Percentiles rank a stretch among this genome's conserved stretches.
Conservation (phyloP, 2,797 vertebrate species). For the Lepus townsendii region DNA sequence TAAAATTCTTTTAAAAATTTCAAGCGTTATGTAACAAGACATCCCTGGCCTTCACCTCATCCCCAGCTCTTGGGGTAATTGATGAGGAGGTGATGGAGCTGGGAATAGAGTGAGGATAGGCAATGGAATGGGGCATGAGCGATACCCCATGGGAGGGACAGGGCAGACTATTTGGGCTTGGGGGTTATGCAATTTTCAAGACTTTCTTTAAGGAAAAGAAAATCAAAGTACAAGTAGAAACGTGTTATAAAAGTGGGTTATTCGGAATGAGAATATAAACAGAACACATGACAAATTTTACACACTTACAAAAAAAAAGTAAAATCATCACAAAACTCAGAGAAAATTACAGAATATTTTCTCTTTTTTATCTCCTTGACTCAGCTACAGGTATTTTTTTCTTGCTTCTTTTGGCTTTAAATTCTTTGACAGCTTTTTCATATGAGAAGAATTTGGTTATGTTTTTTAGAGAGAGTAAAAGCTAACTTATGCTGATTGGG, state of each 20-base stretch:
- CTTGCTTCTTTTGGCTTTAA: not conserved
- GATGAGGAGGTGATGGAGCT: not conserved
- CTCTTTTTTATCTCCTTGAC: not conserved
- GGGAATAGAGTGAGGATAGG: not conserved
- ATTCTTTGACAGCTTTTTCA: constrained; percentile 46
- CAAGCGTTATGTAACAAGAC: not conserved
- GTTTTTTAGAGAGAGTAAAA: constrained; percentile 24
- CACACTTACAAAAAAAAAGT: not conserved
- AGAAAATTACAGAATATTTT: constrained; percentile 1
- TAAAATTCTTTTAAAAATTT: not conserved
- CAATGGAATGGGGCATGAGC: accelerated
- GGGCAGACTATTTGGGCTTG: accelerated
- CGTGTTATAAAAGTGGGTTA: not conserved
- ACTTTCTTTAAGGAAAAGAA: not conserved
- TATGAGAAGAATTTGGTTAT: not conserved
- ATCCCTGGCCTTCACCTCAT: not conserved
- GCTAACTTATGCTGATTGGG: not conserved
- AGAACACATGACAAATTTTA: not conserved
- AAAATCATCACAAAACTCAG: constrained; percentile 11
- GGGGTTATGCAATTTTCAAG: not conserved
- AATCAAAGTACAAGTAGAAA: not conserved
- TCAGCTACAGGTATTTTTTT: not conserved
- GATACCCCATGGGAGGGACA: accelerated
- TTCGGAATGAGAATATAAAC: not conserved
- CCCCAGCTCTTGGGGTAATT: not conserved